phyloP scores from a whole-genome alignment of 2,888 invertebrate species.

The Zhengitettix transpicula region DNA sequence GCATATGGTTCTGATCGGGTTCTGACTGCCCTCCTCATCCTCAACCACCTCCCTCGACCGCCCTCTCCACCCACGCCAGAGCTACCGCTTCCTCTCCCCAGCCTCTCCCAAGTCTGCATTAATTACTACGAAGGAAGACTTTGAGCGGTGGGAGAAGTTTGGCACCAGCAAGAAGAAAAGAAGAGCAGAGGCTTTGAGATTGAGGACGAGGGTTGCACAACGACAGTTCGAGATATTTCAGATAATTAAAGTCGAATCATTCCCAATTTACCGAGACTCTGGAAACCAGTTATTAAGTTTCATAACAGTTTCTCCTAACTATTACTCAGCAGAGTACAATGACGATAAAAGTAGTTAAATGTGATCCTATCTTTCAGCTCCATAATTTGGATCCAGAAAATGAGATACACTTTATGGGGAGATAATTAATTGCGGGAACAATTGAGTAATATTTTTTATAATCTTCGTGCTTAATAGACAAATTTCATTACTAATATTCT shows the following conservation, averaged over 20 bases:
- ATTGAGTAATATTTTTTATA: too few relatives aligned
- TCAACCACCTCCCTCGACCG: too few relatives aligned
- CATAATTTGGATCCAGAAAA: too few relatives aligned
- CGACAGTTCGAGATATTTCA: conserved; percentile 1
- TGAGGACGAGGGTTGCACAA: background rate
- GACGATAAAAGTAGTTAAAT: background rate
- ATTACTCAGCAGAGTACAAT: background rate
- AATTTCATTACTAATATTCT: too few relatives aligned
- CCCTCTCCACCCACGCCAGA: background rate
- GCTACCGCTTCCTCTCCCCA: background rate
- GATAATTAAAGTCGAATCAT: conserved; percentile 9
- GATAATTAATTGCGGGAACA: too few relatives aligned
- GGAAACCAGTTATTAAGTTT: conserved; percentile 5
- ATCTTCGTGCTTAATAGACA: too few relatives aligned
- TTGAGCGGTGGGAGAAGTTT: too few relatives aligned
- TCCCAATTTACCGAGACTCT: conserved; percentile 4
- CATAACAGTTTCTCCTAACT: background rate
- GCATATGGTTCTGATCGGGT: too few relatives aligned
- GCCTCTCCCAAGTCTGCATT: background rate
- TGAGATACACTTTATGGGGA: too few relatives aligned
- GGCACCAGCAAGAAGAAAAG: background rate
- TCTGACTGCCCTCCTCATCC: too few relatives aligned
- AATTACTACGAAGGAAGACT: background rate
- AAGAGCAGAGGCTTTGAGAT: background rate
- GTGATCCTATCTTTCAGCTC: too few relatives aligned